Base-by-base conservation (phyloP, 2,113 vertebrate species). In the Baryphthengus martii region DNA sequence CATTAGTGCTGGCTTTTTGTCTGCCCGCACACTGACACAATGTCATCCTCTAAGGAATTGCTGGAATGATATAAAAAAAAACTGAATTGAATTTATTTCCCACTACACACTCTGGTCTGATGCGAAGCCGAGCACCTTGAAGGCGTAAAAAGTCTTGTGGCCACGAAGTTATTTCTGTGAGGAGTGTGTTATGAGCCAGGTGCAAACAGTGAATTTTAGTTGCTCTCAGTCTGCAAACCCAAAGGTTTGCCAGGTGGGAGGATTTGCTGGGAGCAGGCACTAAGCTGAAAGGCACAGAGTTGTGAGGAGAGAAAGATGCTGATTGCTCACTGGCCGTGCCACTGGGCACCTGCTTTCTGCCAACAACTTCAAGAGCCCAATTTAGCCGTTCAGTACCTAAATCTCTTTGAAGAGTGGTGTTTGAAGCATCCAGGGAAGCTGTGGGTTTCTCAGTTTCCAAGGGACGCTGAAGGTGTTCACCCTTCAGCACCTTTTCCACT, bases 51-150 rank as follows among this genome's bases (percentile, higher is more conserved):
- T 13, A 20, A 89, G 59, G 74, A 91, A 73, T 91, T 75, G 70
- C 26, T 88, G 74, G 66, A 89, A 93, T 42, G 49, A 76, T 52
- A 76, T 8, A 35, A 73, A 84, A 86, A 76, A 82, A 79, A 75
- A 76, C 13, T 11, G 5, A 47, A 35, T 33, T 63, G 44, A 58
- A 84, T 76, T 84, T 71, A 17, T 74, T 71, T 63, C 65, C 28
- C 3, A 2, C 47, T 62, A 29, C 25, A 18, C 0, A 2, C 21
- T 61, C 21, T 45, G 24, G 4, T 62, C 49, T 62, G 53, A 35
- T 25, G 47, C 68, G n/a, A 13, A 73, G 47, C 6, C 0, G 6
- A 76, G 59, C 25, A 77, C 72, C 58, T 17, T 10, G 45, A 79
- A 83, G 62, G 44, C 35, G 62, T 1, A 10, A 28, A 25, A 61